Base-by-base conservation (phyloP, 2,888 invertebrate species). In the Synergus japonicus region DNA sequence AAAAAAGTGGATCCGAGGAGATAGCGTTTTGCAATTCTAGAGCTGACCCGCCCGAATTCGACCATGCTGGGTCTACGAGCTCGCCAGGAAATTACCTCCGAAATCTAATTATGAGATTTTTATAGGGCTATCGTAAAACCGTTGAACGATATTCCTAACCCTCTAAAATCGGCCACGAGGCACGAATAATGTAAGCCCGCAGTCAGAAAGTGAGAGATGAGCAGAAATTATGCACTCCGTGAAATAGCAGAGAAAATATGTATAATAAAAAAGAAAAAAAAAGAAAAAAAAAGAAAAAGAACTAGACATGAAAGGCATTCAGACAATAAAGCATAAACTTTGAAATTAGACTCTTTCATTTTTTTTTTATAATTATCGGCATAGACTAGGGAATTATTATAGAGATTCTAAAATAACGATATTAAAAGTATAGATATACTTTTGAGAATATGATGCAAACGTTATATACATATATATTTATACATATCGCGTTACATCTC, bases 41-140 rank as follows among this genome's bases (percentile, higher is more conserved):
- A 43, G 60, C n/a, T 44, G 58, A 49, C 43, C 60, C 60, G 37
- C 9, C 37, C 22, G 54, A 46, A 73, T 46, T 73, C 49, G 22
- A 22, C 46, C 49, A 22, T 60, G 73, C 37, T 60, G 73, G 73
- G 54, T 73, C 22, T 78, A 76, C 69, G 78, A 80, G 83, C 73
- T 49, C 86, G 87, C 84, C 87, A 87, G 90, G 89, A 90, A 90
- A 91, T 91, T 91, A 91, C 89, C 89, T 91, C 87, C 89, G 84
- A 91, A 91, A 92, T 91, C 91, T 92, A 92, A 92, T 92, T 92
- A 92, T 87, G 87, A 91, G 89, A 92, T 90, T 90, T 92, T 91
- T 91, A 92, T 91, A 92, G 90, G 89, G 90, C 91, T 88, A 91
- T 92, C 92, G 92, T 92, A 92, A 92, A 92, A 91, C 88, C 86